Evolutionary conservation across 1,140 invertebrate genomes (phyloP).

Genomic region (Aphelenchoides avenae): DNA sequence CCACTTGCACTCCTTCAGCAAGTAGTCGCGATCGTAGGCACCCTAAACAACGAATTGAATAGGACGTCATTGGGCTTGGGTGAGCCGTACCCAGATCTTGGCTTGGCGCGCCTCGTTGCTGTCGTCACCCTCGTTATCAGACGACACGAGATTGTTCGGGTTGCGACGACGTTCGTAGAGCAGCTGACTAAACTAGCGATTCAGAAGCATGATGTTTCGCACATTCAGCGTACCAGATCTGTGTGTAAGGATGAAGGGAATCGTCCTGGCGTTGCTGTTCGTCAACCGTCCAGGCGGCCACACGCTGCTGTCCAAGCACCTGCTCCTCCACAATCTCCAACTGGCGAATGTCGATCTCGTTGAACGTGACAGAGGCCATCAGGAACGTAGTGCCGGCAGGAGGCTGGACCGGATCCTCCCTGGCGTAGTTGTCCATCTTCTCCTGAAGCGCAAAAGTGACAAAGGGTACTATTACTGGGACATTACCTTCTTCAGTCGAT

Average conservation of each 20-base stretch:
- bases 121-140: too few species aligned
- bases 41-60: too few species aligned
- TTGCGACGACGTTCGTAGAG: too few species aligned
- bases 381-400: not conserved
- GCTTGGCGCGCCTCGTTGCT: too few species aligned
- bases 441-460: not conserved
- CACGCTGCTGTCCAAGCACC: slow-evolving; percentile 1
- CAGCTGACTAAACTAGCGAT: too few species aligned
- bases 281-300: not conserved
- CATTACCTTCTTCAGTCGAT: too few species aligned
- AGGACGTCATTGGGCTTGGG: too few species aligned
- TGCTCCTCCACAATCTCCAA: slow-evolving; percentile 3
- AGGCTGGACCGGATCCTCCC: not conserved
- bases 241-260: not conserved
- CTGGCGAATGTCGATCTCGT: slow-evolving; percentile 1
- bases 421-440: not conserved
- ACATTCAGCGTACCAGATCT: slow-evolving; percentile 8
- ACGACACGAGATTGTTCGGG: too few species aligned
- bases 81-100: too few species aligned
- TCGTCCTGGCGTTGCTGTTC: not conserved
- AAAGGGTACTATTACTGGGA: not conserved
- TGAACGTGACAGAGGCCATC: not conserved
- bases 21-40: too few species aligned
- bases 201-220: too few species aligned
- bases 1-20: too few species aligned